Conservation (phyloP, 1,140 invertebrate species). For the Danaus melanippus region DNA sequence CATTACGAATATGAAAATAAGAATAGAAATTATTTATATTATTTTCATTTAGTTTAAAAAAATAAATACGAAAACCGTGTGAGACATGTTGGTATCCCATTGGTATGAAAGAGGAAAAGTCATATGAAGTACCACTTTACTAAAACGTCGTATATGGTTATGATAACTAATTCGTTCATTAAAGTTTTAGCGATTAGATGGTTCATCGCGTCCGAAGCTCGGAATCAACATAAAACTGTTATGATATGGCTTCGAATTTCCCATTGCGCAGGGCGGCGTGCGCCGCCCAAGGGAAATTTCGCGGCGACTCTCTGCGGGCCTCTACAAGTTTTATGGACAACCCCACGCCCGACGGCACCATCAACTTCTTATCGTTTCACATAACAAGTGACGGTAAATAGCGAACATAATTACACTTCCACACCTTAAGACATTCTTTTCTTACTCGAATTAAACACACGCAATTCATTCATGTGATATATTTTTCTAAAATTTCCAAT, state of each 20-base stretch:
- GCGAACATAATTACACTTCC: constrained; percentile 27
- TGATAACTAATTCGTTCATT: constrained; percentile 3
- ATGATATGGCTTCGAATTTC: constrained; percentile 70
- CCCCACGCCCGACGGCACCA: constrained; percentile 29
- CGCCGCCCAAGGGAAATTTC: constrained; percentile 66
- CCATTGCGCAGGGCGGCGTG: constrained; percentile 49
- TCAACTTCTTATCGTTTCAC: constrained; percentile 60
- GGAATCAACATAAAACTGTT: constrained; percentile 69
- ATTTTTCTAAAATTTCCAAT: too few species aligned
- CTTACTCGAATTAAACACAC: too few species aligned
- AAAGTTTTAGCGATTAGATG: constrained; percentile 17
- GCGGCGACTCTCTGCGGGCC: constrained; percentile 57
- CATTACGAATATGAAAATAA: constrained; percentile 4
- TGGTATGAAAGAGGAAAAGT: too few species aligned
- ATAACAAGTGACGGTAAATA: constrained; percentile 35
- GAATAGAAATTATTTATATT: too few species aligned
- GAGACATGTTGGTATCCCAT: too few species aligned
- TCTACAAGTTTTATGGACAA: constrained; percentile 70
- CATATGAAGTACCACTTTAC: too few species aligned
- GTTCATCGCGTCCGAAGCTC: constrained; percentile 38
- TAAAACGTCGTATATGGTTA: too few species aligned
- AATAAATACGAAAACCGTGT: too few species aligned
- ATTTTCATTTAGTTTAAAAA: too few species aligned
- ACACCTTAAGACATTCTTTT: constrained; percentile 15
- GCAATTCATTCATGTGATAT: too few species aligned